Base-by-base conservation (phyloP, 2,888 invertebrate species). In the Tinea pellionella region DNA sequence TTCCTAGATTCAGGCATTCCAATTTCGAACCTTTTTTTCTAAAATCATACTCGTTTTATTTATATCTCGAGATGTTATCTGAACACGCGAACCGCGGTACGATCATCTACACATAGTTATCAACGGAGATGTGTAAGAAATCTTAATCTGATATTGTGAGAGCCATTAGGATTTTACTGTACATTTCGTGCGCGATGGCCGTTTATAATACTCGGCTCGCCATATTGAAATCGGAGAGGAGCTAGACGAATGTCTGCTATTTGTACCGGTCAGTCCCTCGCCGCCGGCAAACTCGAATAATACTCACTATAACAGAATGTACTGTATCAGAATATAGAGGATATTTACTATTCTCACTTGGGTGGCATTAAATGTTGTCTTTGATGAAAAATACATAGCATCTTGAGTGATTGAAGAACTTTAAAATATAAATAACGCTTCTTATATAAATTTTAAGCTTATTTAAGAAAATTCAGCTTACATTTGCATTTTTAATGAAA, bases 201-300 rank as follows among this genome's bases (percentile, higher is more conserved):
- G 37, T 37, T 37, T n/a, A 37, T 37, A 37, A 37, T 37, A 37
- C 37, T 37, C 37, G 9, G 24, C 24, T 24, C 24, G 47, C 15
- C 65, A 65, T 68, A 69, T 70, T 71, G 74, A 70, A 76, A 78
- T 69, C 67, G 69, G 74, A 74, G 71, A 61, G 57, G 61, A 71
- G 67, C 69, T 68, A 75, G 76, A 78, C 67, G 69, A 68, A 78
- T 78, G 72, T 65, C 61, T 43, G 63, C 65, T 66, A 78, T 78
- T 78, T 77, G 72, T 78, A 74, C 64, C 65, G 73, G 73, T 78
- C 78, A 71, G 57, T 64, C 64, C 66, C 65, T 65, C 65, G 68
- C 65, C 71, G 86, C 84, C 64, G 64, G 64, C 61, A n/a, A 30
- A 32, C 57, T 32, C 53, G 53, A 37, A 37, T 37, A 37, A 37